phyloP scores from a whole-genome alignment of 2,888 invertebrate species.

The Desoria tigrina region DNA sequence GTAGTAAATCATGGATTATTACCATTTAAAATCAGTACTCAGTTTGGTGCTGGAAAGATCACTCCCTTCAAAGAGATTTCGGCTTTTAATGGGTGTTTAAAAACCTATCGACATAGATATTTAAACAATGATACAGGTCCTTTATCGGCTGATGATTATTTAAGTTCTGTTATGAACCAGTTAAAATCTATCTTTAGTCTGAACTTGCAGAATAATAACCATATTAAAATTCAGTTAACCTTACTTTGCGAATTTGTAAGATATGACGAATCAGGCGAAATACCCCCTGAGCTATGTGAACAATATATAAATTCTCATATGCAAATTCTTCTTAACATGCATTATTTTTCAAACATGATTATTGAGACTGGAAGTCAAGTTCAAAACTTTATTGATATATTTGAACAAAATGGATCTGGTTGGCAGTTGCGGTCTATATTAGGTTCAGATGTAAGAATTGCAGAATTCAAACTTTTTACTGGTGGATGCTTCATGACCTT shows the following conservation, averaged over 20 bases:
- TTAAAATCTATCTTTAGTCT: neutral
- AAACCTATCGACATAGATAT: slow-evolving; percentile 10
- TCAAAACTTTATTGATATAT: slow-evolving; percentile 9
- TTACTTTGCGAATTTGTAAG: slow-evolving; percentile 2
- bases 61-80: slow-evolving; percentile 2
- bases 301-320: slow-evolving; percentile 4
- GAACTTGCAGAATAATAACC: neutral
- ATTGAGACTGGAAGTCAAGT: neutral
- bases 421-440: neutral
- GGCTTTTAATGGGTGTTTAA: slow-evolving; percentile 13
- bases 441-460: slow-evolving; percentile 19
- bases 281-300: neutral
- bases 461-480: neutral
- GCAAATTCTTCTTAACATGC: neutral
- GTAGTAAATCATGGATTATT: neutral
- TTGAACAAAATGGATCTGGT: slow-evolving; percentile 9
- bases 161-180: neutral
- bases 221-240: slow-evolving; percentile 13
- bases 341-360: neutral
- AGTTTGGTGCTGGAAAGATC: neutral
- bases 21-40: neutral
- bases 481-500: slow-evolving; percentile 3
- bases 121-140: neutral
- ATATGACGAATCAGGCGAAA: neutral
- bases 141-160: neutral